These are phyloP conservation scores for Spisula subtruncata DNA, from an alignment of 2,888 invertebrate species.

Conservation along the genomic window DNA sequence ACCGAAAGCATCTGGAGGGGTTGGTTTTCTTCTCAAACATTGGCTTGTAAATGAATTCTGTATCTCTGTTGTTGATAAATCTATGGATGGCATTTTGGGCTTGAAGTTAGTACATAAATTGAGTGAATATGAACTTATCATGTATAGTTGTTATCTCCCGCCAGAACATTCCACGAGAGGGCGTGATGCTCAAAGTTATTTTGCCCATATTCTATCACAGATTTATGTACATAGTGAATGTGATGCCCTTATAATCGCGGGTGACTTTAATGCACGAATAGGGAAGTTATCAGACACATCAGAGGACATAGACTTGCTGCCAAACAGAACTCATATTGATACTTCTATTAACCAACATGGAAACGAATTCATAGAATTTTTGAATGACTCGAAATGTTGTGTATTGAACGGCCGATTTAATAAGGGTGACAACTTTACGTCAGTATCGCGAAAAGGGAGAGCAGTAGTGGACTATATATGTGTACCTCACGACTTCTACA, in stretches of 20 bases:
- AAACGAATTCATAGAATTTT: constrained; percentile 35
- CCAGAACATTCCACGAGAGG: constrained; percentile 44
- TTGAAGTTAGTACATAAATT: constrained; percentile 24
- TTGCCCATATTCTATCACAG: constrained; percentile 32
- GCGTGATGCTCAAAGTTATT: constrained; percentile 41
- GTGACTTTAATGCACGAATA: constrained; percentile 46
- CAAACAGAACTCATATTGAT: constrained; percentile 24
- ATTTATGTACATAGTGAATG: constrained; percentile 43
- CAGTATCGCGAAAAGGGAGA: too few species aligned
- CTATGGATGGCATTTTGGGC: constrained; percentile 38
- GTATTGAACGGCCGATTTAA: constrained; percentile 43
- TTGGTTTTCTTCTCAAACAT: constrained; percentile 41
- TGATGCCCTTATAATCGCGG: constrained; percentile 41
- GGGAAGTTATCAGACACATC: constrained; percentile 43
- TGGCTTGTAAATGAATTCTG: constrained; percentile 32
- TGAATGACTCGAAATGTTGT: constrained; percentile 49
- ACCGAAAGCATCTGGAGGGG: constrained; percentile 54
- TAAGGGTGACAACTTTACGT: constrained; percentile 42
- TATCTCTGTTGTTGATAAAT: constrained; percentile 47
- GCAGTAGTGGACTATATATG: constrained; percentile 58
- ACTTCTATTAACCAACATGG: constrained; percentile 50
- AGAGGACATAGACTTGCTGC: constrained; percentile 34
- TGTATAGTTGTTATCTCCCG: constrained; percentile 32
- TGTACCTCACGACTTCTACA: constrained; percentile 42
- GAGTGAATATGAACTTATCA: background rate